Evolutionary conservation across 2,113 vertebrate species (phyloP).

Genomic region (Calyptomena viridis): DNA sequence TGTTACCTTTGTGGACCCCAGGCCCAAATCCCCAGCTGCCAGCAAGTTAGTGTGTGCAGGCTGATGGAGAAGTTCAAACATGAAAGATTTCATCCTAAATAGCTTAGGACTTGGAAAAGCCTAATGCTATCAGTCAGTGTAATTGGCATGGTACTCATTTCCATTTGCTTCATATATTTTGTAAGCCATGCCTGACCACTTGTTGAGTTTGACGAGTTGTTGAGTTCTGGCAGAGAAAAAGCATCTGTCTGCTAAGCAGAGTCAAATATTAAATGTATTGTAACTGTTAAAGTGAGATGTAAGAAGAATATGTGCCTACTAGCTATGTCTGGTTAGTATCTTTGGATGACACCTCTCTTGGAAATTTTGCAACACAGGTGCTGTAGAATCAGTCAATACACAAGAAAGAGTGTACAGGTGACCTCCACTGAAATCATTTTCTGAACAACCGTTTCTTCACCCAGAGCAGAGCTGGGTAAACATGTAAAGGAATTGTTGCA

Average conservation of each 20-base stretch:
- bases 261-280: neutral
- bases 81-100: neutral
- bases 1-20: neutral
- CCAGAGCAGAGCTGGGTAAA: neutral
- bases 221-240: neutral
- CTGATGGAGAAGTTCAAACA: neutral
- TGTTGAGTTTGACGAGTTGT: neutral
- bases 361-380: neutral
- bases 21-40: neutral
- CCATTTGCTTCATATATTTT: neutral
- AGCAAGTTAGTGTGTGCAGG: neutral
- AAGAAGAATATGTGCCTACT: neutral
- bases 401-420: neutral
- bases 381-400: neutral
- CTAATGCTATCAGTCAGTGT: neutral
- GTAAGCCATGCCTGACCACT: neutral
- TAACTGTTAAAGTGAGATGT: neutral
- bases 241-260: neutral
- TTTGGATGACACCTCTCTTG: neutral
- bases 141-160: neutral
- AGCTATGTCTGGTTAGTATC: neutral
- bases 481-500: neutral
- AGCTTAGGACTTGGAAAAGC: neutral
- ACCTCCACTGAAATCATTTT: neutral
- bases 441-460: neutral